These are phyloP conservation scores for crab-eating macaque (Macaca fascicularis) DNA, from an alignment of 2,113 vertebrate species.

Conservation along the genomic window DNA sequence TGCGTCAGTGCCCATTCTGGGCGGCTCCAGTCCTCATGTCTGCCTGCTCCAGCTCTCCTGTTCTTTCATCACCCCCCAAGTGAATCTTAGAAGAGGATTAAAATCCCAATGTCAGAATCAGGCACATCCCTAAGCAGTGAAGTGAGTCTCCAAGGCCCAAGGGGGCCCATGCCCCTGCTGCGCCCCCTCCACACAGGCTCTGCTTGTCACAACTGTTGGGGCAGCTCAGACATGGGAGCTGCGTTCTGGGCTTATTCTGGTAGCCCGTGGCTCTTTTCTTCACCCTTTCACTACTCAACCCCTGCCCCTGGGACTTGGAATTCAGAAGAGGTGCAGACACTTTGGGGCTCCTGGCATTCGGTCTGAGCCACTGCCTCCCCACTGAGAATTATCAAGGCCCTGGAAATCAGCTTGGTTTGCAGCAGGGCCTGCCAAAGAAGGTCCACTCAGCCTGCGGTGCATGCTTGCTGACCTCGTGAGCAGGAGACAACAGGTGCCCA, in stretches of 20 bases:
- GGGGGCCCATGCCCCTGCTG: neutral
- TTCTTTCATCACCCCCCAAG: no score
- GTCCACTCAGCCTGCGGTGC: neutral
- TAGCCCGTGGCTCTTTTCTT: neutral
- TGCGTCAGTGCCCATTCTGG: neutral
- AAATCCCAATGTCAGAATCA: neutral
- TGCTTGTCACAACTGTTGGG: neutral
- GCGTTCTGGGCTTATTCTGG: no score
- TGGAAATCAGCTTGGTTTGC: neutral
- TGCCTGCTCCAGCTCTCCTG: neutral
- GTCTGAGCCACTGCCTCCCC: neutral
- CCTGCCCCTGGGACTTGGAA: neutral
- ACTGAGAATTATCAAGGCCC: neutral
- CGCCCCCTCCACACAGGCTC: neutral
- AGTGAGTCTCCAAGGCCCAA: neutral
- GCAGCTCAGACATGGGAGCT: neutral
- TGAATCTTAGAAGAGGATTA: neutral
- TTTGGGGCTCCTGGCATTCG: no score
- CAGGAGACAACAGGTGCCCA: neutral
- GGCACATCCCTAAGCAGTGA: neutral
- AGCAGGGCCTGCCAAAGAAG: neutral
- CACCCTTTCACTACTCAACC: rapidly evolving
- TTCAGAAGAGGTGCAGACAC: neutral
- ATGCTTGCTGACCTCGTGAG: neutral
- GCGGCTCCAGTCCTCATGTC: neutral